phyloP scores from a whole-genome alignment of 2,113 vertebrate genomes.

The Prionailurus bengalensis region DNA sequence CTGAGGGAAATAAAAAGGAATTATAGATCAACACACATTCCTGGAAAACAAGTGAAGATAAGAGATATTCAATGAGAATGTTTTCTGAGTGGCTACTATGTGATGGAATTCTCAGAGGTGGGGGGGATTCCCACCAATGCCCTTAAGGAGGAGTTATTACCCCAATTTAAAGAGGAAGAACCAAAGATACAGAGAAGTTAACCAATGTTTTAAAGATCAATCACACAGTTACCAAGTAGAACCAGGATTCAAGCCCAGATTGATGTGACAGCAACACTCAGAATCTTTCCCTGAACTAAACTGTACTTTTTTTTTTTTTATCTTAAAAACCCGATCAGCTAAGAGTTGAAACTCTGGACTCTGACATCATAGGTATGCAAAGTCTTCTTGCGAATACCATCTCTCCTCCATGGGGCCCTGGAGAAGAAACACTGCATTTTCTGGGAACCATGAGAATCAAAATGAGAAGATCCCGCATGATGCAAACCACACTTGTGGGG shows the following conservation, averaged over 20 bases:
- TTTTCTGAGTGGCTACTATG: neutral
- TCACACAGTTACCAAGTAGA: neutral
- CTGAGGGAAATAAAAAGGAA: slow-evolving; percentile 5
- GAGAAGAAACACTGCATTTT: slow-evolving; percentile 35
- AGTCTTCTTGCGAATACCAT: neutral
- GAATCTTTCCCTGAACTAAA: neutral
- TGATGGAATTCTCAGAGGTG: neutral
- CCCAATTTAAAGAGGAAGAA: neutral
- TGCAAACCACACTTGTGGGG: slow-evolving; percentile 53
- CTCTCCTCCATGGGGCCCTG: neutral
- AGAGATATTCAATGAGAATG: neutral
- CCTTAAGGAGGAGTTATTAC: neutral
- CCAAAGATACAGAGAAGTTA: neutral
- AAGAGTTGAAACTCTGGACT: slow-evolving; percentile 6
- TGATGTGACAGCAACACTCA: neutral
- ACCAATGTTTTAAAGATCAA: neutral
- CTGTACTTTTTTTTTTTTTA: neutral
- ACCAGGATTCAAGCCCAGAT: neutral
- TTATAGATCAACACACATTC: neutral
- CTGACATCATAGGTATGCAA: slow-evolving; percentile 55
- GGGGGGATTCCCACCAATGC: neutral
- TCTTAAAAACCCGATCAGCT: slow-evolving; percentile 23
- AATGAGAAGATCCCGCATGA: slow-evolving; percentile 47
- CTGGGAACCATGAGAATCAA: slow-evolving; percentile 47
- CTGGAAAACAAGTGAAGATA: slow-evolving; percentile 36